Conservation (phyloP, 2,113 vertebrate species). For the Atractosteus spatula region DNA sequence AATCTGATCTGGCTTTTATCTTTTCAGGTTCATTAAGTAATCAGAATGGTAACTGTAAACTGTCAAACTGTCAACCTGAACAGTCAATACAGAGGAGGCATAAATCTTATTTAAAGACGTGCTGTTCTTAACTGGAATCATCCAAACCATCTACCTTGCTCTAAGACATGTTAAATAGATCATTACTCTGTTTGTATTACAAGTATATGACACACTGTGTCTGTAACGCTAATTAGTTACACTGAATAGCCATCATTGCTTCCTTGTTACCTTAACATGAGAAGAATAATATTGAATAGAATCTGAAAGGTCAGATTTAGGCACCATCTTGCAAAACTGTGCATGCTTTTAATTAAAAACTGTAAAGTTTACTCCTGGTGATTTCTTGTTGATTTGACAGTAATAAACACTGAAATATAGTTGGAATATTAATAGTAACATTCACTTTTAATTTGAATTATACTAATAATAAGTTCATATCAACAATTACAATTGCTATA, state of each 20-base stretch:
- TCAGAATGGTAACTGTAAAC: too few relatives aligned
- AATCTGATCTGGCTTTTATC: neutral
- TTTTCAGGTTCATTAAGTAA: neutral
- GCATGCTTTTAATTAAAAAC: neutral
- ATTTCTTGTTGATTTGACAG: neutral
- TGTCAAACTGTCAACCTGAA: too few relatives aligned
- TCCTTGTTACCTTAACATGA: neutral
- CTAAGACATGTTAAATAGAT: neutral
- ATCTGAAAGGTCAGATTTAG: conserved; percentile 11
- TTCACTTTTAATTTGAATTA: too few relatives aligned
- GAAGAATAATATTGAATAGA: conserved; percentile 2
- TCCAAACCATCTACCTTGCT: neutral
- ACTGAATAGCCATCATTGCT: neutral
- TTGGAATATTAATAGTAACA: too few relatives aligned
- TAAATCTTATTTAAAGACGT: neutral
- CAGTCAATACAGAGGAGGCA: neutral
- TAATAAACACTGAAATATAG: neutral
- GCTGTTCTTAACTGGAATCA: neutral
- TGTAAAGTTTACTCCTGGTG: neutral
- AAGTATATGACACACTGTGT: neutral
- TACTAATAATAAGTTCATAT: too few relatives aligned
- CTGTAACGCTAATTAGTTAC: conserved; percentile 8
- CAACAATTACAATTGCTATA: too few relatives aligned
- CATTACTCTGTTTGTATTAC: conserved; percentile 4
- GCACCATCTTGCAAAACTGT: neutral